Percentiles rank a stretch among this genome's conserved stretches.
phyloP scores from a whole-genome alignment of 1,140 invertebrate genomes.

The Rhizoglyphus robini region DNA sequence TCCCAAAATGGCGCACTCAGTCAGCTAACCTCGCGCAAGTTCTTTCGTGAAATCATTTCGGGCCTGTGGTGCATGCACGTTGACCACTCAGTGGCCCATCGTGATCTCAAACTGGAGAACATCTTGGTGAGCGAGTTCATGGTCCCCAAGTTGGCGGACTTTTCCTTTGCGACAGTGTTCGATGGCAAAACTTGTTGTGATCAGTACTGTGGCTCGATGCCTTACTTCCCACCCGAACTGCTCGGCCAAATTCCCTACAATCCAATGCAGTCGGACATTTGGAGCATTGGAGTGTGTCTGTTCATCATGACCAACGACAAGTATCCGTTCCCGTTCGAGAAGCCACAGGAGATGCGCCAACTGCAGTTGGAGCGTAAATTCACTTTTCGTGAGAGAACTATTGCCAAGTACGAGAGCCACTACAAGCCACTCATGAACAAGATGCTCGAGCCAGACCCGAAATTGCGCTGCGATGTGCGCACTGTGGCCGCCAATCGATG shows the following conservation, averaged over 20 bases:
- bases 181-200: not conserved
- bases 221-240: slow-evolving; percentile 20
- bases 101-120: slow-evolving; percentile 23
- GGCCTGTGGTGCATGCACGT: slow-evolving; percentile 21
- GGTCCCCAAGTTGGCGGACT: slow-evolving; percentile 18
- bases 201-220: not conserved
- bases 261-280: slow-evolving; percentile 27
- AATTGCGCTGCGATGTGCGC: too few relatives aligned
- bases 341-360: slow-evolving; percentile 34
- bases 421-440: slow-evolving; percentile 56
- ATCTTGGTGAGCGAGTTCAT: not conserved
- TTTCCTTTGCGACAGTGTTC: slow-evolving; percentile 13
- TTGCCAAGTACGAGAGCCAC: slow-evolving; percentile 45
- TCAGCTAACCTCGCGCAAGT: not conserved
- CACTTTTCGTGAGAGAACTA: slow-evolving; percentile 32
- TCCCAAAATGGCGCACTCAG: slow-evolving; percentile 5
- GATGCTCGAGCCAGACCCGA: slow-evolving; percentile 67
- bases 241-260: slow-evolving; percentile 27
- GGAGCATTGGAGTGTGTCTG: slow-evolving; percentile 29
- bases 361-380: slow-evolving; percentile 50
- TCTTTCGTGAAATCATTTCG: not conserved
- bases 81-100: slow-evolving; percentile 16
- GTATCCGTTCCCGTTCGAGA: slow-evolving; percentile 36
- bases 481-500: too few relatives aligned
- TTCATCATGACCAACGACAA: slow-evolving; percentile 28